Evolutionary conservation across 2,888 invertebrate genomes (phyloP), one percentile per base, ranked within the genome.

Genomic region (Drosophila testacea): DNA sequence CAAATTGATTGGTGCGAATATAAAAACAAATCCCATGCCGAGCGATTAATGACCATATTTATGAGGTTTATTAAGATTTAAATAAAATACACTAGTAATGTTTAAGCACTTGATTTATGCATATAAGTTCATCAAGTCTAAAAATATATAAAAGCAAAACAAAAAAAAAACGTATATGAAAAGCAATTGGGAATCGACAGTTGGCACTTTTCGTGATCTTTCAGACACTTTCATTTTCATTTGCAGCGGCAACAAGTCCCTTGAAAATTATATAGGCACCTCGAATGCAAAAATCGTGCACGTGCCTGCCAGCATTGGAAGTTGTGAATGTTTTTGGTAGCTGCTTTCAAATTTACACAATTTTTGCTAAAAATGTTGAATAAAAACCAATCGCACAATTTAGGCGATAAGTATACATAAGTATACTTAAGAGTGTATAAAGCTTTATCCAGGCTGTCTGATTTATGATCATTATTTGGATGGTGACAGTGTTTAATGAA

Each of bases 1-100:
- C 46, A 83, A 86, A 83, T 81, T 75, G 81, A 83, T 78, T 83
- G 70, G 65, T 70, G 79, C 52, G 61, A 64, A 69, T 69, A 79
- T 63, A 71, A 71, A 74, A 68, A 70, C 65, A 83, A 68, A 78
- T 69, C 72, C 70, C 83, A 60, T 80, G 85, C 73, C 64, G 83
- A 71, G 85, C 73, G 73, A 69, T 83, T 70, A 83, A 79, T 70
- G 57, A 50, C 39, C 4, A 68, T 61, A 48, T 68, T 79, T 73
- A 73, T 55, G 57, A 56, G 44, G 16, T 7, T 73, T 60, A 52
- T 16, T 6, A 59, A 46, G 22, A 42, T 36, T 30, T 51, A 51
- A 60, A 64, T 56, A 42, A 46, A 56, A 30, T 36, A 22, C 36
- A 48, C 46, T 28, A 39, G 38, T 27, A 39, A 36, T 54, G 27